Conservation (phyloP, 2,888 invertebrate species). For the Ormyrus pomaceus region DNA sequence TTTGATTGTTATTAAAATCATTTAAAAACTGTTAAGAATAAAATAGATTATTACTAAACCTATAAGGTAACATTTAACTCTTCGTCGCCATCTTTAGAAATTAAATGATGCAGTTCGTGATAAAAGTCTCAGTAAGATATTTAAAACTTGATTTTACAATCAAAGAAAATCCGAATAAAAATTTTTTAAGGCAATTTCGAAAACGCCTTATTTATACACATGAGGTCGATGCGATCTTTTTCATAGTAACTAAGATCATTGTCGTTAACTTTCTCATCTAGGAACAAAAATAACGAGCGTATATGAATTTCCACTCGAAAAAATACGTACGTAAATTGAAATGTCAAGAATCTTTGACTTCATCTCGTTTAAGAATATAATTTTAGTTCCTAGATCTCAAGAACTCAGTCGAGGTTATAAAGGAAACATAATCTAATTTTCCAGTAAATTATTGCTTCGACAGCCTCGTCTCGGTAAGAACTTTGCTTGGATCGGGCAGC, state of each 20-base stretch:
- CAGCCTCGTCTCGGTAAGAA: conserved; percentile 70
- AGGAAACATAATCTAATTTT: background rate
- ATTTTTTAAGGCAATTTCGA: conserved; percentile 10
- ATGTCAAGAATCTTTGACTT: background rate
- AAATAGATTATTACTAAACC: conserved; percentile 49
- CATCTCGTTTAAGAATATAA: no score
- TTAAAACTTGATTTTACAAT: conserved; percentile 1
- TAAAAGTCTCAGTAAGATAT: background rate
- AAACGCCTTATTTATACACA: conserved; percentile 29
- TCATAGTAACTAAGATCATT: conserved; percentile 5
- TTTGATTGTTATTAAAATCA: background rate
- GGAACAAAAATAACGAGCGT: background rate
- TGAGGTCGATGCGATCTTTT: conserved; percentile 6
- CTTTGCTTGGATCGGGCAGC: conserved; percentile 72
- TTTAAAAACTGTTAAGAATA: background rate
- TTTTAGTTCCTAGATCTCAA: no score
- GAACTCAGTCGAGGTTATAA: background rate
- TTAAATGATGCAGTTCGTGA: no score
- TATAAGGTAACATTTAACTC: conserved; percentile 46
- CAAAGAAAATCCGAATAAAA: background rate
- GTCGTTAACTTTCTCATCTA: background rate
- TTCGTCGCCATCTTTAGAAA: background rate
- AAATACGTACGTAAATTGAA: background rate
- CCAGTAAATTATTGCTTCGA: conserved; percentile 62
- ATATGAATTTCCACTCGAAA: conserved; percentile 7